Percentiles rank a stretch among this genome's conserved stretches.
Evolutionary conservation across 1,140 invertebrate genomes (phyloP).

Genomic region (Helicorthomorpha holstii): DNA sequence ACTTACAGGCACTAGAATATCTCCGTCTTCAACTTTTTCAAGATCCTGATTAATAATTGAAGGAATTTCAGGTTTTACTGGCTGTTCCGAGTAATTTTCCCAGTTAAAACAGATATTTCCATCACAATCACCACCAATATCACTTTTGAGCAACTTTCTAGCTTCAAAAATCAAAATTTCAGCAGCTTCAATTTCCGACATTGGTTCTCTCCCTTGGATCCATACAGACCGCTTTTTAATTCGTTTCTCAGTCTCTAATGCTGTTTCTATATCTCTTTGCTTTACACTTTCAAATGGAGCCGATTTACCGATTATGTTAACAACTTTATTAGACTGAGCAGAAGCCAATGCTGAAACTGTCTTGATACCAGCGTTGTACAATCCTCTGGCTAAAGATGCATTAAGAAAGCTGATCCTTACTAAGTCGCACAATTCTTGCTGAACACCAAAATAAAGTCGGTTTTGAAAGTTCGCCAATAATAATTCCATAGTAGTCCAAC

Average conservation of each 20-base stretch:
- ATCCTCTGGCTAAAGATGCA: slow-evolving; percentile 59
- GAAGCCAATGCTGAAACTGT: slow-evolving; percentile 57
- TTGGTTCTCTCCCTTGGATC: slow-evolving; percentile 59
- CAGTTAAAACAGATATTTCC: no score
- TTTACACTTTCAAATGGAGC: slow-evolving; percentile 35
- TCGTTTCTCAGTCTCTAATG: slow-evolving; percentile 42
- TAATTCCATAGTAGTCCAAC: slow-evolving; percentile 79
- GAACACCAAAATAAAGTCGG: slow-evolving; percentile 83
- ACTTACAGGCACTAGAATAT: no score
- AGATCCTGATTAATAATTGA: no score
- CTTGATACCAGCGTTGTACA: slow-evolving; percentile 71
- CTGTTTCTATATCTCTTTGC: slow-evolving; percentile 47
- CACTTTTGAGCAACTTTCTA: slow-evolving; percentile 36
- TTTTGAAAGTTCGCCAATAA: slow-evolving; percentile 84
- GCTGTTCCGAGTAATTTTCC: no score
- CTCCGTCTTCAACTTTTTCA: no score
- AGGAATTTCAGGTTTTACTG: no score
- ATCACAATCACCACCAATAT: slow-evolving; percentile 30
- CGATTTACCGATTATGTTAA: background rate
- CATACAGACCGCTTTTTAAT: slow-evolving; percentile 53
- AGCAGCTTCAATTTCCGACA: slow-evolving; percentile 68
- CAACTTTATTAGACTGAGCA: slow-evolving; percentile 20
- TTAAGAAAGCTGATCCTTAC: slow-evolving; percentile 69
- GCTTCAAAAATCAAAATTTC: slow-evolving; percentile 61
- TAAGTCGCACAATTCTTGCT: slow-evolving; percentile 78